Evolutionary conservation across 2,797 vertebrate species (phyloP).

Genomic region (Loriculus beryllinus): DNA sequence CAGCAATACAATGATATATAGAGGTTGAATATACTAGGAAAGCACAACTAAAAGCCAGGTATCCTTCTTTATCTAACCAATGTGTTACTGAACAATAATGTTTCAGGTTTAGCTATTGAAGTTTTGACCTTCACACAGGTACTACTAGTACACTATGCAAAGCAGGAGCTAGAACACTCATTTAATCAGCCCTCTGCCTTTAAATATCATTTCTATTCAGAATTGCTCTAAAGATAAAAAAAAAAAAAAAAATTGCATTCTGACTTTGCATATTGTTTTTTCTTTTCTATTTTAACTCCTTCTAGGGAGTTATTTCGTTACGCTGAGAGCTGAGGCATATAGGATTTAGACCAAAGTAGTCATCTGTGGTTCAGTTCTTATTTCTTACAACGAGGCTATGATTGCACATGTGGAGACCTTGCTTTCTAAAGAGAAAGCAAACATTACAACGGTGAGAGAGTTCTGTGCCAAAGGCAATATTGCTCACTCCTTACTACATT

Average conservation of each 20-base stretch:
- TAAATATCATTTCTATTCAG: background rate
- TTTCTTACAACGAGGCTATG: background rate
- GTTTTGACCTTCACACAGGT: background rate
- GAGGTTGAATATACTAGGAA: background rate
- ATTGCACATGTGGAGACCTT: background rate
- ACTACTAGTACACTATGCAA: background rate
- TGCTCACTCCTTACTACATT: background rate
- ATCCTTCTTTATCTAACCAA: background rate
- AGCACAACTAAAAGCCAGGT: background rate
- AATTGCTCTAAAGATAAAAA: background rate
- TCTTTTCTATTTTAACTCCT: background rate
- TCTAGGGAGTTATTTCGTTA: background rate
- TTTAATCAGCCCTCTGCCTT: background rate
- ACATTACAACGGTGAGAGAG: background rate
- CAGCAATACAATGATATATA: background rate
- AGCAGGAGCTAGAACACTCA: background rate
- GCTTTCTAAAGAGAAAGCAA: background rate
- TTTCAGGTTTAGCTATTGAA: background rate
- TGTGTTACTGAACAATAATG: background rate
- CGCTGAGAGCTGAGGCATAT: background rate
- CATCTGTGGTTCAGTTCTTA: background rate
- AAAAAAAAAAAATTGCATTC: background rate
- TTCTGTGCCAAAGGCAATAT: slow-evolving; percentile 23
- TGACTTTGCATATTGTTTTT: background rate
- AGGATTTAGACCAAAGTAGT: background rate